Conservation (phyloP, 1,140 invertebrate species). For the Babylonia areolata region DNA sequence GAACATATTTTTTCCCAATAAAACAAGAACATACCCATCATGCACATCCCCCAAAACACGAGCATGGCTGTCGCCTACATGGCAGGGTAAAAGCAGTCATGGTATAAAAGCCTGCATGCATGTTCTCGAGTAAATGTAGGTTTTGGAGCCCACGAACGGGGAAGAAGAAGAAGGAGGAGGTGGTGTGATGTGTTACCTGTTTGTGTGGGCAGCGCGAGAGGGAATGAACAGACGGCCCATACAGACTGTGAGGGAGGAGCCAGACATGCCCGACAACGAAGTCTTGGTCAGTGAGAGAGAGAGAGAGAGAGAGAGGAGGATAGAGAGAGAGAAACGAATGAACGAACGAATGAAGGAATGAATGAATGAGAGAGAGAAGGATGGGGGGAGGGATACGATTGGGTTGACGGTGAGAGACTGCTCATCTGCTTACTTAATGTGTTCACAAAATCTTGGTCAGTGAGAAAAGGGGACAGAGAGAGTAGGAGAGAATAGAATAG, state of each 20-base stretch:
- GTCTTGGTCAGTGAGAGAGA: conserved; percentile 63
- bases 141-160: too few species aligned
- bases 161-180: neutral
- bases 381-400: neutral
- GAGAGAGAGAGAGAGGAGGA: neutral
- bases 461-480: neutral
- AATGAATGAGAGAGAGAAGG: neutral
- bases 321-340: neutral
- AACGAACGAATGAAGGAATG: neutral
- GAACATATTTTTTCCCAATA: too few species aligned
- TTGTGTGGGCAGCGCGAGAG: conserved; percentile 2
- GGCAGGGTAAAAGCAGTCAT: too few species aligned
- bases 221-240: conserved; percentile 49
- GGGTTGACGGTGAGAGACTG: too few species aligned
- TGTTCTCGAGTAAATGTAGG: too few species aligned
- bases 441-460: too few species aligned
- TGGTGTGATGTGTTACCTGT: neutral
- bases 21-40: too few species aligned
- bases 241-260: conserved; percentile 79
- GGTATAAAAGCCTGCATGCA: too few species aligned
- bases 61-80: too few species aligned
- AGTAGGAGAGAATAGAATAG: too few species aligned
- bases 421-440: too few species aligned
- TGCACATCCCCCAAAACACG: too few species aligned
- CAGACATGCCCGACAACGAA: conserved; percentile 74